Evolutionary conservation across 2,113 vertebrate species (phyloP).

Genomic region (Mirounga angustirostris): DNA sequence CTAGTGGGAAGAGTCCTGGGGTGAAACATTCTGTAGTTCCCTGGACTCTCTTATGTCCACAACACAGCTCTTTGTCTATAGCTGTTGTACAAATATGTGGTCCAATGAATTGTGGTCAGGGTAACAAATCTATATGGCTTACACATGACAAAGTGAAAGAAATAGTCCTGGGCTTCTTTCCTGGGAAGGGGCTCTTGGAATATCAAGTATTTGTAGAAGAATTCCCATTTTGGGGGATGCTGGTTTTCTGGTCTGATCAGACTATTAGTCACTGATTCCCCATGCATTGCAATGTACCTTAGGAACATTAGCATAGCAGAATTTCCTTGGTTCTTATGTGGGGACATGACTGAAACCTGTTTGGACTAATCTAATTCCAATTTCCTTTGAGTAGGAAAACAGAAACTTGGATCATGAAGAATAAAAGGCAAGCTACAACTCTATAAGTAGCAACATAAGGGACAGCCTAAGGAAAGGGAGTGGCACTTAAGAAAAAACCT

Average conservation of each 20-base stretch:
- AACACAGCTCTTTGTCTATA: not conserved
- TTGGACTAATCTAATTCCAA: not conserved
- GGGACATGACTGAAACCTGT: not conserved
- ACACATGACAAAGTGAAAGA: not conserved
- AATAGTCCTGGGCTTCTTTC: not conserved
- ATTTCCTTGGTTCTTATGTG: not conserved
- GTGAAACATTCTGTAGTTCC: not conserved
- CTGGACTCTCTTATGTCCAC: not conserved
- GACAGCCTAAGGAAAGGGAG: not conserved
- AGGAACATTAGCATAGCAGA: not conserved
- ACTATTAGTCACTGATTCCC: not conserved
- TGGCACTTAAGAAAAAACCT: not conserved
- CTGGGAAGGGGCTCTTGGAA: not conserved
- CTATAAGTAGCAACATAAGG: not conserved
- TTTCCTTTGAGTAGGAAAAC: not conserved
- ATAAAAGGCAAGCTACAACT: not conserved
- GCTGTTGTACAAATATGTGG: not conserved
- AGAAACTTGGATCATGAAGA: not conserved
- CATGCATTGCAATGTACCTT: not conserved
- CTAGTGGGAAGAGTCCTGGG: not conserved
- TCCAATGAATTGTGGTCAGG: not conserved
- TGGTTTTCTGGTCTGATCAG: not conserved
- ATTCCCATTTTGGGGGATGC: not conserved
- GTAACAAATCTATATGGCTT: not conserved
- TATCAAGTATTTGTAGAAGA: not conserved